Base-by-base conservation (phyloP, 2,113 vertebrate species). In the Ia io region DNA sequence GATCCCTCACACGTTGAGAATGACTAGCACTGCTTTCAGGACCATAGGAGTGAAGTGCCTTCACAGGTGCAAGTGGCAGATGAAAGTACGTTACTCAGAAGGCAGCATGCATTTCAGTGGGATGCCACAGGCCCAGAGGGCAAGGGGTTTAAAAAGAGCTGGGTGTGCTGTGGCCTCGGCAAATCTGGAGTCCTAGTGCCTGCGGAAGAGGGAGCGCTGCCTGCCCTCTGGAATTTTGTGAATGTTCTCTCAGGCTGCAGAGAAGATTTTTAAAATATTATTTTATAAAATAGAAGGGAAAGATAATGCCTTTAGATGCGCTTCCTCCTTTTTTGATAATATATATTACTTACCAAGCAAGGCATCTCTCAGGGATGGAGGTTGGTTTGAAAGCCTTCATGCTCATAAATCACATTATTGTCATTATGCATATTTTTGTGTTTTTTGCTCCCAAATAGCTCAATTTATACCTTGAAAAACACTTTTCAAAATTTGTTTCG, bases 101-200 rank as follows among this genome's bases (percentile, higher is more conserved):
- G 56, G 2, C 14, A 71, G 40, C 63, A 63, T 32, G 35, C 69
- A 86, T 37, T 95, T 95, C 79, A 83, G 35, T 1, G 95, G 87
- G 70, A 70, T 91, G 95, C 78, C 51, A 22, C 51, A 85, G 47
- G 84, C 53, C 71, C 82, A 93, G 85, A 82, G 86, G 78, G n/a
- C 70, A 67, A 40, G 11, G 23, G 47, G 77, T 93, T 59, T n/a
- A 47, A 47, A 94, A 83, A 73, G 80, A 84, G 42, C 25, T 78
- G 37, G 82, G 92, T 85, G 71, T 63, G 28, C 35, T 88, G 37
- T 59, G 85, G 91, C 80, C 47, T 53, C 85, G 9, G 88, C 65
- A 84, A 93, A 94, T 6, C 44, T 73, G 63, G 6, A 51, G 76
- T 92, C 85, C 28, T 63, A 37, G 63, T 78, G 89, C 91, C n/a